Conservation (phyloP, 37 sponge, comb jelly and placozoan genomes). For the Mnemiopsis leidyi region DNA sequence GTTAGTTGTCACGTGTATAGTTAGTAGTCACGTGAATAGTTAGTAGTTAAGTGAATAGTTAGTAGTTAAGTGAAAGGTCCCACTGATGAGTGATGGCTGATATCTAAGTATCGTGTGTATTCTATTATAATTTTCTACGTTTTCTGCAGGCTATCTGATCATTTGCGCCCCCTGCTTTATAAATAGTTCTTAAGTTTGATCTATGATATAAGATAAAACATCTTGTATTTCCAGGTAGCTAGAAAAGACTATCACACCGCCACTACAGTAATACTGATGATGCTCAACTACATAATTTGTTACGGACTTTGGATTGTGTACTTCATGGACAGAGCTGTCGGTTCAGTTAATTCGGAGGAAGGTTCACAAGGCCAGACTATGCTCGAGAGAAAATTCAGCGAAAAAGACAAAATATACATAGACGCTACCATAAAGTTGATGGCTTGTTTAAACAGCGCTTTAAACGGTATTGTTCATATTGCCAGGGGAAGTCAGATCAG, state of each 20-base stretch:
- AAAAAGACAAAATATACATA: background rate
- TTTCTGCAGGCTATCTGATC: background rate
- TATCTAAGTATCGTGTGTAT: too few relatives aligned
- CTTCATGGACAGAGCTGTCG: background rate
- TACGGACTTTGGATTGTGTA: constrained; percentile 54
- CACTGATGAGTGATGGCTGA: too few relatives aligned
- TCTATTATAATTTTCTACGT: too few relatives aligned
- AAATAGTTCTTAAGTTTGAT: background rate
- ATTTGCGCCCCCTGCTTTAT: background rate
- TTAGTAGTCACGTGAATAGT: too few relatives aligned
- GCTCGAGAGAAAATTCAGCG: background rate
- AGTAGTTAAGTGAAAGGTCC: too few relatives aligned
- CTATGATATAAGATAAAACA: too few relatives aligned
- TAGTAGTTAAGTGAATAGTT: too few relatives aligned
- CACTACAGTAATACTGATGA: constrained; percentile 16
- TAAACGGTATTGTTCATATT: constrained; percentile 5
- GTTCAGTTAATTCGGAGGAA: background rate
- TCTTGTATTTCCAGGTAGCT: background rate
- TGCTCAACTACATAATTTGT: constrained; percentile 22
- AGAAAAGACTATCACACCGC: constrained; percentile 50
- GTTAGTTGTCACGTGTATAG: too few relatives aligned
- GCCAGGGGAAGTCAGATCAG: background rate
- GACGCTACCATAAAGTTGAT: constrained; percentile 18
- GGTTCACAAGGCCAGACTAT: too few relatives aligned
- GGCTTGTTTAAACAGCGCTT: constrained; percentile 40